Percentiles rank a stretch among this genome's conserved stretches.
These are phyloP conservation scores for Corbicula japonica DNA, from an alignment of 2,888 invertebrate genomes.

Conservation along the genomic window DNA sequence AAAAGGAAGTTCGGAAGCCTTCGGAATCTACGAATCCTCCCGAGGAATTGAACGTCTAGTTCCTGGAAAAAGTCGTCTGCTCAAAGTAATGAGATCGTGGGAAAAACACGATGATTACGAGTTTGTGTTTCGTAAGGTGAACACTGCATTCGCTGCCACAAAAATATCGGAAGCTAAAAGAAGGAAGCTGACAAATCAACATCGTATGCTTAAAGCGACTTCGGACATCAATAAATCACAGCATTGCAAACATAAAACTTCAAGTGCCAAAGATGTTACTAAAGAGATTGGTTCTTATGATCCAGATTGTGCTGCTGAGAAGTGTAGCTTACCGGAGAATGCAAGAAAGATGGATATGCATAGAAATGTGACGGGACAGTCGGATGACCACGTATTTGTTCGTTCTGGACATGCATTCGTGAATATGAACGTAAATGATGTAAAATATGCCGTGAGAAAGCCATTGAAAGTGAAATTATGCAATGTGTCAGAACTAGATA, in stretches of 20 bases:
- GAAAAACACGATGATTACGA: slow-evolving; percentile 49
- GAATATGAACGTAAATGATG: slow-evolving; percentile 40
- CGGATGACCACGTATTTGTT: slow-evolving; percentile 12
- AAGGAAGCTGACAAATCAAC: slow-evolving; percentile 43
- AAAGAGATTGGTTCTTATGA: slow-evolving; percentile 47
- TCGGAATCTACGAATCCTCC: slow-evolving; percentile 61
- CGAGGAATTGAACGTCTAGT: slow-evolving; percentile 61
- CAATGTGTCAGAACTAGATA: too few relatives aligned
- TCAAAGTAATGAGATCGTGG: slow-evolving; percentile 61
- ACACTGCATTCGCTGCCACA: slow-evolving; percentile 43
- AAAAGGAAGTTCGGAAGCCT: slow-evolving; percentile 33
- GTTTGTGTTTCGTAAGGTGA: slow-evolving; percentile 54
- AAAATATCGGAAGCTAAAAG: slow-evolving; percentile 62
- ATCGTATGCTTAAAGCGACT: background rate
- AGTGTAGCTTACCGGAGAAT: too few relatives aligned
- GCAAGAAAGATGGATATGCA: background rate
- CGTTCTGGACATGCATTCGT: slow-evolving; percentile 1
- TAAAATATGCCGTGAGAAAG: slow-evolving; percentile 60
- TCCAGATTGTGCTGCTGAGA: slow-evolving; percentile 22
- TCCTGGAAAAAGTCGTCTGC: slow-evolving; percentile 53
- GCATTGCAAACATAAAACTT: background rate
- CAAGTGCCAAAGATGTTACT: slow-evolving; percentile 35
- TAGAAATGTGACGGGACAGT: slow-evolving; percentile 39
- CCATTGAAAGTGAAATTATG: slow-evolving; percentile 43
- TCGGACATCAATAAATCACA: background rate